Conservation (phyloP, 2,113 vertebrate species). For the Callithrix jacchus region DNA sequence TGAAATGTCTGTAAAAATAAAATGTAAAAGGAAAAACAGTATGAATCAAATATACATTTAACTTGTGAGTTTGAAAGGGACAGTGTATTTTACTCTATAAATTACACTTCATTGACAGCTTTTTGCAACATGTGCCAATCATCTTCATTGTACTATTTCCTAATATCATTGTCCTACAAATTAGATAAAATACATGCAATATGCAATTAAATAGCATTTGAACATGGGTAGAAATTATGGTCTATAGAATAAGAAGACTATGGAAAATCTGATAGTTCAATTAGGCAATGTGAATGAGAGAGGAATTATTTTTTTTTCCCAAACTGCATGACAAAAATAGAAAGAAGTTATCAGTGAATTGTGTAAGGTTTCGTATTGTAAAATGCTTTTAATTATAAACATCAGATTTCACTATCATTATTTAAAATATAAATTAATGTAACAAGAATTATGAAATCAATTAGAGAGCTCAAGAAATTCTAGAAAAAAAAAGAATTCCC, state of each 20-base stretch:
- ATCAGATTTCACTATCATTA: not conserved
- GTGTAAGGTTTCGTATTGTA: not conserved
- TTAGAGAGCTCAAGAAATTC: not conserved
- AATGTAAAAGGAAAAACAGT: not conserved
- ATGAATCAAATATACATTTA: not conserved
- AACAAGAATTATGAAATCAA: not conserved
- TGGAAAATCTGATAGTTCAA: not conserved
- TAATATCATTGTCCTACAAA: not conserved
- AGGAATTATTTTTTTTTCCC: not conserved
- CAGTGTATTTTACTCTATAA: not conserved
- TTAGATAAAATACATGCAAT: not conserved
- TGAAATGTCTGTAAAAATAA: not conserved
- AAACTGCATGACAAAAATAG: not conserved
- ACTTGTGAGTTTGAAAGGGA: not conserved
- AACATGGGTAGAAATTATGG: not conserved
- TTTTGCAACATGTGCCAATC: not conserved
- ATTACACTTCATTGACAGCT: not conserved
- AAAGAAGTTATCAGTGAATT: not conserved
- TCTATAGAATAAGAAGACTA: not conserved
- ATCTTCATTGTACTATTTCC: not conserved
- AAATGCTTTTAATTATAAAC: not conserved
- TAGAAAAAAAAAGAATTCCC: not conserved
- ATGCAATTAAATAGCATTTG: not conserved
- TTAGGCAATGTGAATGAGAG: not conserved
- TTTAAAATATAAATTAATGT: not conserved